Evolutionary conservation across 1,140 invertebrate genomes (phyloP), one percentile per base, ranked within the genome.

Genomic region (Drosophila pallidifrons): DNA sequence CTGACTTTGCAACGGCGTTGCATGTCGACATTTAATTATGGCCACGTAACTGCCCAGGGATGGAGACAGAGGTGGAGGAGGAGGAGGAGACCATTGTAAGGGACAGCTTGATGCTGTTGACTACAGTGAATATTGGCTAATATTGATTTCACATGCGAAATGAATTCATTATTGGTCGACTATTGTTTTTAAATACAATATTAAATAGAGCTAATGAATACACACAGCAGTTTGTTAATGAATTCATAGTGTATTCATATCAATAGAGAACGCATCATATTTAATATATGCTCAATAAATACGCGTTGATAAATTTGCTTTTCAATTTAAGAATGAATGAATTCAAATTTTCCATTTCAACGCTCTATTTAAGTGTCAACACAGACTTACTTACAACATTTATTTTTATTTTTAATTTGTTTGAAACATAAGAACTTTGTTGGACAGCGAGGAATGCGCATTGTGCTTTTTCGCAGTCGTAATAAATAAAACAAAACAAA

Each of bases 1-100:
- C 54, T 72, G 51, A 67, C 63, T 79, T 82, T 87, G 35, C 77
- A 74, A 32, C 57, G 20, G 32, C 81, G 77, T 88, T 88, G 83
- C 85, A 88, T 88, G 83, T 85, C 85, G 77, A 89, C 83, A 89
- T 88, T 88, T 89, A 88, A 88, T 88, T 89, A 88, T 89, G 80
- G 80, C 83, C 74, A 87, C 77, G 80, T 72, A 71, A 65, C 69
- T 76, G 65, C 30, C 65, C 28, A 15, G n/a, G 1, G 1, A 5
- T n/a, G 6, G 45, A 11, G 59, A 35, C 28, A 15, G 15, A n/a
- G 15, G 8, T 1, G 3, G 63, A 32, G 20, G 20, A 20, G 20
- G 20, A 20, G 20, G 20, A 25, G 3, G 3, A 25, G 20, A 25
- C 20, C 8, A 15, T 25, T 16, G 13, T 38, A 38, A 3, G 30